phyloP scores from a whole-genome alignment of 2,888 invertebrate species.

The Phaonia tiefii region DNA sequence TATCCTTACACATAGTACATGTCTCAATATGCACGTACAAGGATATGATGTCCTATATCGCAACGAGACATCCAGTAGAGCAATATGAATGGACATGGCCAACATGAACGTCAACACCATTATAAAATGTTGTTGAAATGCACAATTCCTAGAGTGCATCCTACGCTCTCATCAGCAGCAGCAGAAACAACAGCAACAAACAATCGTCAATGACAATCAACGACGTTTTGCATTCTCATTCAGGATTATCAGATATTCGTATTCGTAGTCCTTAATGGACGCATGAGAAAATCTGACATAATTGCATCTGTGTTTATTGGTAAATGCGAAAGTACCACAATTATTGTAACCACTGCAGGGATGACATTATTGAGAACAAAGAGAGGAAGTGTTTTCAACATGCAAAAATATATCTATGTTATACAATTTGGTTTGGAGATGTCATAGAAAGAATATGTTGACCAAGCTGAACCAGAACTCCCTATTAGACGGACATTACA shows the following conservation, averaged over 20 bases:
- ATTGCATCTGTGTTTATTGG: slow-evolving; percentile 55
- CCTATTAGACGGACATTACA: too few species aligned
- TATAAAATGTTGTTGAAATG: slow-evolving; percentile 38
- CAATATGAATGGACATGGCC: slow-evolving; percentile 8
- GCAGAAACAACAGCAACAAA: slow-evolving; percentile 24
- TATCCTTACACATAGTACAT: slow-evolving; percentile 6
- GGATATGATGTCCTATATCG: background rate
- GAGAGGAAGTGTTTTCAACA: slow-evolving; percentile 10
- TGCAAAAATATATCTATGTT: too few species aligned
- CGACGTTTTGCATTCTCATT: slow-evolving; percentile 24
- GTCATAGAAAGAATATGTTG: background rate
- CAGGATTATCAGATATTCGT: slow-evolving; percentile 37
- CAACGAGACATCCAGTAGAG: slow-evolving; percentile 13
- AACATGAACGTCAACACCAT: slow-evolving; percentile 28
- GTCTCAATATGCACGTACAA: background rate
- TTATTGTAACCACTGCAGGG: background rate
- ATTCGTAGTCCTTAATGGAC: slow-evolving; percentile 63
- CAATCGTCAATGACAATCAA: slow-evolving; percentile 38
- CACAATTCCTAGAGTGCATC: slow-evolving; percentile 22
- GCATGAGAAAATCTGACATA: slow-evolving; percentile 66
- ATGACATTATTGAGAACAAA: background rate
- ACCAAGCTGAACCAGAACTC: too few species aligned
- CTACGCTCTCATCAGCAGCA: background rate
- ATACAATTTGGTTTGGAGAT: slow-evolving; percentile 15
- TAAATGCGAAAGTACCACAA: slow-evolving; percentile 44